Evolutionary conservation across 2,888 invertebrate genomes (phyloP).

Genomic region (Lordiphosa fenestrarum): DNA sequence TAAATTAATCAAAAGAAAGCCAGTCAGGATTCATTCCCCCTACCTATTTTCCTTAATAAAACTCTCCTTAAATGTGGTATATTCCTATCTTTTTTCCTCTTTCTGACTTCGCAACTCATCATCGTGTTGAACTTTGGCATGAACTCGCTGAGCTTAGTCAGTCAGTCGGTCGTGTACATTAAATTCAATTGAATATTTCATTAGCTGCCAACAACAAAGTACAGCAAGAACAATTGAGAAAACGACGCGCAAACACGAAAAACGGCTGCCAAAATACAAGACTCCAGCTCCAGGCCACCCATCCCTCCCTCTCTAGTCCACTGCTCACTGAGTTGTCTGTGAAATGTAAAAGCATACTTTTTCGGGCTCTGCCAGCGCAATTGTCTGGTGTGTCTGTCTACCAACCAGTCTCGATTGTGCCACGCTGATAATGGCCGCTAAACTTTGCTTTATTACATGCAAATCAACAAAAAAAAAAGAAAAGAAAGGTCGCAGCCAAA

Average conservation of each 20-base stretch:
- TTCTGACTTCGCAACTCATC: not conserved
- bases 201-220: constrained; percentile 56
- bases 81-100: too few species aligned
- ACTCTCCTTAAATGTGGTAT: too few species aligned
- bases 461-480: constrained; percentile 35
- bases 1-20: too few species aligned
- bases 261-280: too few species aligned
- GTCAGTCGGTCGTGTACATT: constrained; percentile 63
- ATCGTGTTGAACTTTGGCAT: constrained; percentile 4
- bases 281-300: too few species aligned
- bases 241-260: constrained; percentile 45
- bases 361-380: constrained; percentile 28
- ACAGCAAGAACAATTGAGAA: constrained; percentile 36
- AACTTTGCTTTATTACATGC: constrained; percentile 60
- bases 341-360: constrained; percentile 55
- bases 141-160: constrained; percentile 41
- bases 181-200: constrained; percentile 72
- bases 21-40: too few species aligned
- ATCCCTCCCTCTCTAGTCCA: too few species aligned
- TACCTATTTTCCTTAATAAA: too few species aligned
- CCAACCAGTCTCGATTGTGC: constrained; percentile 39
- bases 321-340: not conserved
- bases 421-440: constrained; percentile 61
- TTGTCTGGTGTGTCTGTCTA: constrained; percentile 45
- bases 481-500: constrained; percentile 40